Conservation (phyloP, 2,113 vertebrate species). For the Redunca redunca region DNA sequence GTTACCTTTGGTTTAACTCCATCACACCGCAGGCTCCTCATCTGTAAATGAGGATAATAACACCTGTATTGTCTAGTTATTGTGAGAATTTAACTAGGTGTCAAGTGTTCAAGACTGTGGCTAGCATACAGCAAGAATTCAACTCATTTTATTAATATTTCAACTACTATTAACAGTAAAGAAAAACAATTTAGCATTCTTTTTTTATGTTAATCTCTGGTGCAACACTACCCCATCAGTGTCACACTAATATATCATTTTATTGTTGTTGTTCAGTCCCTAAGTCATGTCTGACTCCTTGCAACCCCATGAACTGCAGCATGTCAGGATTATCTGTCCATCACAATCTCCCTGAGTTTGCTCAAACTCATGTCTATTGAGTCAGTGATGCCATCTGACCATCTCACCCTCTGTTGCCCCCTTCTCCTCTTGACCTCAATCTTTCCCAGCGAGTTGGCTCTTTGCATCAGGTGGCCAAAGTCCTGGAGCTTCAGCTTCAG, state of each 20-base stretch:
- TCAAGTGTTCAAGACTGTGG: neutral
- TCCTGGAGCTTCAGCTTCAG: neutral
- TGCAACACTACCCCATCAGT: neutral
- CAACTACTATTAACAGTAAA: neutral
- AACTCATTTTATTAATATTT: neutral
- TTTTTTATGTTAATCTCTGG: neutral
- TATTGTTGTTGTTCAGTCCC: neutral
- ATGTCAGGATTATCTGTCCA: neutral
- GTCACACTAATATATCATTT: neutral
- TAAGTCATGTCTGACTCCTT: neutral
- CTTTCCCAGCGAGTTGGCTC: neutral
- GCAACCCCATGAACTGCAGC: neutral
- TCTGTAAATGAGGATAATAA: neutral
- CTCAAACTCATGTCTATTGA: neutral
- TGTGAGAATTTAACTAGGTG: neutral
- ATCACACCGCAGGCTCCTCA: neutral
- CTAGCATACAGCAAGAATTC: neutral
- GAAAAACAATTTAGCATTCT: neutral
- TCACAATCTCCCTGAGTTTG: neutral
- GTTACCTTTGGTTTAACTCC: neutral
- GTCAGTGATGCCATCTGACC: neutral
- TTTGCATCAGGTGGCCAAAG: neutral
- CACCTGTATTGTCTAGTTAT: neutral
- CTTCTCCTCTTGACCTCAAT: neutral
- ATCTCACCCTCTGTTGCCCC: neutral